Conservation (phyloP, 2,797 vertebrate species). For the Myioborus miniatus region DNA sequence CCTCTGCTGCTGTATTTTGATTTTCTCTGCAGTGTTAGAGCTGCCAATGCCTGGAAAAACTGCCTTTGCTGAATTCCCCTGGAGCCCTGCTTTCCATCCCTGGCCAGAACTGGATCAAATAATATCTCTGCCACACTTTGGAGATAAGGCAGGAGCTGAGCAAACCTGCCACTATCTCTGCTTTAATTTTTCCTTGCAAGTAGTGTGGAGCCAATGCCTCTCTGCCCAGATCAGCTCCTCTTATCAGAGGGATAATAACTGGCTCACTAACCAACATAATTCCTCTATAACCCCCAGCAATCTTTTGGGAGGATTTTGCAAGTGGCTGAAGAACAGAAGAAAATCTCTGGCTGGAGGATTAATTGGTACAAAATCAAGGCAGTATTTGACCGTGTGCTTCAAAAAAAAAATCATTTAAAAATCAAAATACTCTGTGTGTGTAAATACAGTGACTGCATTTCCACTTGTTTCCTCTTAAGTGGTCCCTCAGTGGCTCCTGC, state of each 20-base stretch:
- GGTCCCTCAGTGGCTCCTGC: not conserved
- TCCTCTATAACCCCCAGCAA: conserved; percentile 20
- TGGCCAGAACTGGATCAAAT: not conserved
- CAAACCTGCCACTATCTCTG: not conserved
- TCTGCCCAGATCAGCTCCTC: not conserved
- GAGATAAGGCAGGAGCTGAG: conserved; percentile 45
- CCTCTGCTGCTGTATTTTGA: not conserved
- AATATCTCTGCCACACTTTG: not conserved
- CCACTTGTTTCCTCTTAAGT: not conserved
- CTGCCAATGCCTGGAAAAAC: not conserved
- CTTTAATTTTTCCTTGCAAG: conserved; percentile 4
- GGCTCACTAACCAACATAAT: conserved; percentile 54
- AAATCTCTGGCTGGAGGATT: not conserved
- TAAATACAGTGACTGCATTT: not conserved
- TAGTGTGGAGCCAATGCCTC: not conserved
- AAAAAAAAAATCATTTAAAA: not conserved
- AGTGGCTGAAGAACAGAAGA: conserved; percentile 1
- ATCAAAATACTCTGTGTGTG: not conserved
- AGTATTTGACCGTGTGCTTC: not conserved
- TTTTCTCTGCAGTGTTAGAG: not conserved
- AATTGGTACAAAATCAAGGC: conserved; percentile 3
- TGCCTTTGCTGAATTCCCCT: not conserved
- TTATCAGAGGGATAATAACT: conserved; percentile 59
- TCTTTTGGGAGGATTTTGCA: conserved; percentile 36
- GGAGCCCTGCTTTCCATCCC: not conserved